phyloP scores from a whole-genome alignment of 2,113 vertebrate genomes.

The Salvelinus namaycush region DNA sequence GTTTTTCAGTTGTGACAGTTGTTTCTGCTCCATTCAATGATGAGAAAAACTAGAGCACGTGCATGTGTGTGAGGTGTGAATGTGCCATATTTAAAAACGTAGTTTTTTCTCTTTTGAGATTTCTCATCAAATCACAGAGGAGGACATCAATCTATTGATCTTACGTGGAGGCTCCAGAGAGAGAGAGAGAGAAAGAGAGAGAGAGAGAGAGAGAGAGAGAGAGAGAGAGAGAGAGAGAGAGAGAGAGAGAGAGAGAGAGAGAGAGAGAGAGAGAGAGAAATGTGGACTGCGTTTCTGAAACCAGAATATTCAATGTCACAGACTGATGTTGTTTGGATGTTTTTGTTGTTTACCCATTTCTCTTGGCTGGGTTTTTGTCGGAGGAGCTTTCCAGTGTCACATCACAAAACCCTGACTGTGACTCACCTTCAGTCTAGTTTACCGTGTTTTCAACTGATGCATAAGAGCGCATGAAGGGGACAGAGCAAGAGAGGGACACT shows the following conservation, averaged over 20 bases:
- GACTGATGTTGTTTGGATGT: slow-evolving; percentile 44
- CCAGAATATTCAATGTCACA: background rate
- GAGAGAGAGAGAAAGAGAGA: background rate
- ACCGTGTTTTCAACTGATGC: slow-evolving; percentile 19
- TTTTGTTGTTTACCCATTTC: slow-evolving; percentile 37
- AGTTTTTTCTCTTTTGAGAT: background rate
- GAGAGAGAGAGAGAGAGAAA: background rate
- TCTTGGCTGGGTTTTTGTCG: slow-evolving; percentile 41
- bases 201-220: background rate
- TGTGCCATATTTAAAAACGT: background rate
- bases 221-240: background rate
- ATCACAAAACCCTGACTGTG: slow-evolving; percentile 41
- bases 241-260: background rate
- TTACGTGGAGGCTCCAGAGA: background rate
- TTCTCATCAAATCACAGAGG: background rate
- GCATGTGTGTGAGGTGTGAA: background rate
- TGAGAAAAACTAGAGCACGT: background rate
- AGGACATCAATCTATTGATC: background rate
- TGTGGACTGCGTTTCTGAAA: background rate
- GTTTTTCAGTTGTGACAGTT: background rate
- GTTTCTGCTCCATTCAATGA: background rate
- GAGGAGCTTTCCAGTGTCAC: slow-evolving; percentile 33
- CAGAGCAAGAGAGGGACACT: too few relatives aligned
- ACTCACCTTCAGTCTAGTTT: slow-evolving; percentile 41
- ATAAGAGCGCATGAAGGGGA: slow-evolving; percentile 4